Evolutionary conservation across 1,140 invertebrate genomes (phyloP), one percentile per base, ranked within the genome.

Genomic region (Pteromalus puparum): DNA sequence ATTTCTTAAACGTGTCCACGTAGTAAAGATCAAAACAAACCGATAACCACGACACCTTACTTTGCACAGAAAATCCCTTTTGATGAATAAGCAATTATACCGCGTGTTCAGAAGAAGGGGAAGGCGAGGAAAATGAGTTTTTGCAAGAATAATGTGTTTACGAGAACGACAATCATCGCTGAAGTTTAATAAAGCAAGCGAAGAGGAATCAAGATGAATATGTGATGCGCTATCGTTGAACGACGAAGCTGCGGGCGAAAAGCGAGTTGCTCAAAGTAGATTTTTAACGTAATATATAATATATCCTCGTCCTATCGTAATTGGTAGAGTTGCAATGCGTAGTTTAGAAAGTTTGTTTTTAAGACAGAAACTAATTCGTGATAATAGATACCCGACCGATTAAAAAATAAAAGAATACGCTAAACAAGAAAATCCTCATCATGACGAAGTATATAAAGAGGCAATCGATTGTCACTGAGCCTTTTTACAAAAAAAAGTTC

Each of bases 221-320:
- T 75, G 18, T 67, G 21, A 42, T 84, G 75, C 7, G 81, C 21
- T 61, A n/a, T n/a, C 21, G 18, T 61, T 61, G 53, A n/a, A 21
- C 46, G 46, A 34, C 24, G 85, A 10, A 81, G 77, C 81, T 79
- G 72, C 84, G 73, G 48, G 88, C 42, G 38, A 82, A 82, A 70
- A 53, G 87, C 86, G 90, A 90, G 87, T 91, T 92, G 90, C 91
- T 92, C 91, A 92, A 90, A 90, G 86, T 92, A 92, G 91, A 88
- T 90, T 91, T 90, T 85, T 90, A 88, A 88, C 87, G 61, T 76
- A 38, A n/a, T 83, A 78, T 70, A 24, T 83, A n/a, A 78, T 70
- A 24, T 83, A n/a, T 82, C 34, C 73, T 81, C 81, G 85, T 76
- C n/a, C 84, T 81, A 70, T 72, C 6, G 18, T 38, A 24, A 24